Conservation (phyloP, 2,797 vertebrate genomes). For the Dicrostonyx torquatus region DNA sequence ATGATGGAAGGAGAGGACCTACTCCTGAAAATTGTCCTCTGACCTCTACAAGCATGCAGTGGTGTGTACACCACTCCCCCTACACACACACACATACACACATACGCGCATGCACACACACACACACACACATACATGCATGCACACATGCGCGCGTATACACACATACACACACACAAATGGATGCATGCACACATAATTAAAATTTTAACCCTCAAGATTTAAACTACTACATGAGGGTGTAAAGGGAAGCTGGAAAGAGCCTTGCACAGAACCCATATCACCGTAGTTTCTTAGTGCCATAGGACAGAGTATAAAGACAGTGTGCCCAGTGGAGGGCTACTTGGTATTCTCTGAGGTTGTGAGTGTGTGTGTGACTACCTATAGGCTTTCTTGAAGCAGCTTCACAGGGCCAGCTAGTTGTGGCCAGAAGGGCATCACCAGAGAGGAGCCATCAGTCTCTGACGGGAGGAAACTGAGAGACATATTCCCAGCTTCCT, state of each 20-base stretch:
- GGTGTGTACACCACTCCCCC: background rate
- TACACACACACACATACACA: background rate
- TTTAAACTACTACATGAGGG: background rate
- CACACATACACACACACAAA: background rate
- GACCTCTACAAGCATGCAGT: background rate
- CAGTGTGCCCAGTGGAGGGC: background rate
- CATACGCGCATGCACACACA: too few species aligned
- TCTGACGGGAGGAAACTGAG: background rate
- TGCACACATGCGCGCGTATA: background rate
- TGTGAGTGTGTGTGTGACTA: background rate
- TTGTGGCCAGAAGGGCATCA: background rate
- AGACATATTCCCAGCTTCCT: background rate
- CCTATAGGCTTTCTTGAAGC: background rate
- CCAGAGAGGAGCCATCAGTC: background rate
- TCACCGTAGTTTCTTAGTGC: background rate
- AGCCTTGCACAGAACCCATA: accelerated
- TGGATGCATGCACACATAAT: background rate
- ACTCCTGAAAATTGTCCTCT: background rate
- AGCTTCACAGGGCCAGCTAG: background rate
- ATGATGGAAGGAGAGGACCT: background rate
- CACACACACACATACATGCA: background rate
- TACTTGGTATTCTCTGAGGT: background rate
- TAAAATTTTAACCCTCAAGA: background rate
- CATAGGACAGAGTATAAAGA: background rate
- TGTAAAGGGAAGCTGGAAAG: background rate